phyloP scores from a whole-genome alignment of 2,888 invertebrate genomes.

The Bursaphelenchus okinawaensis region DNA sequence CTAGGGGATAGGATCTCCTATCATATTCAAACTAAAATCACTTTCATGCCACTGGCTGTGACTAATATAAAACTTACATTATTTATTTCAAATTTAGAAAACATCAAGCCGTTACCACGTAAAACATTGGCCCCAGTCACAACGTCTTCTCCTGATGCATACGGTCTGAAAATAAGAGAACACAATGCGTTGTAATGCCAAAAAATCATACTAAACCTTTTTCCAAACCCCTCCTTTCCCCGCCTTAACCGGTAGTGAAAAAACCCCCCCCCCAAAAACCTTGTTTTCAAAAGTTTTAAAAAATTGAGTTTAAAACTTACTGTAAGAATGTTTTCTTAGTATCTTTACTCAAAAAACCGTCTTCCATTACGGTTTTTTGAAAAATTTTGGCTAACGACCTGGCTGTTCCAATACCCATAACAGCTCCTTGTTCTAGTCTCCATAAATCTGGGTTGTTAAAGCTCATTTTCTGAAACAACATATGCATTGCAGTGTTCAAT shows the following conservation, averaged over 20 bases:
- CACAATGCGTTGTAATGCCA: no score
- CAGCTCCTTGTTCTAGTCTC: slow-evolving; percentile 41
- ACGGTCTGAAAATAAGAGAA: slow-evolving; percentile 16
- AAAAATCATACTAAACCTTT: no score
- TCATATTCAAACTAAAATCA: no score
- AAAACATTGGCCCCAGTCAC: slow-evolving; percentile 29
- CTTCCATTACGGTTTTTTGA: slow-evolving; percentile 27
- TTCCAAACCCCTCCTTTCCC: no score
- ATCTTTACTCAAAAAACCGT: slow-evolving; percentile 14
- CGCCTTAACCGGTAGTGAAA: background rate
- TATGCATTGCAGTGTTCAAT: slow-evolving; percentile 11
- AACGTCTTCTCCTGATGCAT: slow-evolving; percentile 22
- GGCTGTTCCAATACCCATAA: slow-evolving; percentile 40
- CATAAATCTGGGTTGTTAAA: slow-evolving; percentile 48
- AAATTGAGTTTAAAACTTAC: no score
- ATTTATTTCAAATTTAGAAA: slow-evolving; percentile 5
- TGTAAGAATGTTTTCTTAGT: no score
- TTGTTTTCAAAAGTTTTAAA: no score
- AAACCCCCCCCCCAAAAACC: background rate
- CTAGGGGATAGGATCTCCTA: no score
- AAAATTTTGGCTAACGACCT: slow-evolving; percentile 41
- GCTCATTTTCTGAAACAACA: slow-evolving; percentile 33
- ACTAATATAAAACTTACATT: background rate
- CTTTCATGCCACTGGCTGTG: no score
- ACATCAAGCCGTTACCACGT: slow-evolving; percentile 29